Evolutionary conservation across 2,888 invertebrate genomes (phyloP).

Genomic region (Cetonia aurata): DNA sequence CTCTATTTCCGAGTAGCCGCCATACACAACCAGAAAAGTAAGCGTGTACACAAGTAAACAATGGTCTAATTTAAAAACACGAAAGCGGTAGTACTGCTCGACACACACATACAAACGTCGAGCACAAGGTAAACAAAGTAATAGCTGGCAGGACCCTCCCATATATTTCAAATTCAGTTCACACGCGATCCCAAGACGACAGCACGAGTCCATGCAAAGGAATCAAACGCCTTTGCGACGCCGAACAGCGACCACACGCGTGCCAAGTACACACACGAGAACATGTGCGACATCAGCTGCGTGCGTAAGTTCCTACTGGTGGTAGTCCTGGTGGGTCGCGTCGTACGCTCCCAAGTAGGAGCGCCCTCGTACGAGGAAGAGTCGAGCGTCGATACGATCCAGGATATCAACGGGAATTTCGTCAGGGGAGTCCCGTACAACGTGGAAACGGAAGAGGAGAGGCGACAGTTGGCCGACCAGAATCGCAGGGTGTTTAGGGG

Average conservation of each 20-base stretch:
- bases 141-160: conserved; percentile 54
- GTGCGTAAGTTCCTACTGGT: conserved; percentile 53
- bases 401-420: conserved; percentile 33
- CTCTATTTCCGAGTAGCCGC: conserved; percentile 28
- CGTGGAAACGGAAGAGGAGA: conserved; percentile 17
- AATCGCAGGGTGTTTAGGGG: conserved; percentile 52
- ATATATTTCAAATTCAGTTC: conserved; percentile 51
- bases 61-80: conserved; percentile 49
- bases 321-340: conserved; percentile 22
- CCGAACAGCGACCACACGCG: conserved; percentile 42
- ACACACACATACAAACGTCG: conserved; percentile 48
- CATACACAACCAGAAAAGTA: conserved; percentile 4
- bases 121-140: conserved; percentile 58
- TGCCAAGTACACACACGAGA: background rate
- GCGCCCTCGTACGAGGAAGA: conserved; percentile 46
- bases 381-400: conserved; percentile 38
- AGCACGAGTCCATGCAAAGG: conserved; percentile 49
- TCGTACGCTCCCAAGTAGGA: conserved; percentile 47
- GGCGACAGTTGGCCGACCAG: conserved; percentile 18
- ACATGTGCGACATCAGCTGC: conserved; percentile 61
- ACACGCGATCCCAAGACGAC: conserved; percentile 60
- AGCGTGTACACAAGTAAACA: conserved; percentile 39
- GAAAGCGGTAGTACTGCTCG: conserved; percentile 55
- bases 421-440: conserved; percentile 41
- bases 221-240: conserved; percentile 18